Evolutionary conservation across 2,113 vertebrate species (phyloP).

Genomic region (Peromyscus leucopus): DNA sequence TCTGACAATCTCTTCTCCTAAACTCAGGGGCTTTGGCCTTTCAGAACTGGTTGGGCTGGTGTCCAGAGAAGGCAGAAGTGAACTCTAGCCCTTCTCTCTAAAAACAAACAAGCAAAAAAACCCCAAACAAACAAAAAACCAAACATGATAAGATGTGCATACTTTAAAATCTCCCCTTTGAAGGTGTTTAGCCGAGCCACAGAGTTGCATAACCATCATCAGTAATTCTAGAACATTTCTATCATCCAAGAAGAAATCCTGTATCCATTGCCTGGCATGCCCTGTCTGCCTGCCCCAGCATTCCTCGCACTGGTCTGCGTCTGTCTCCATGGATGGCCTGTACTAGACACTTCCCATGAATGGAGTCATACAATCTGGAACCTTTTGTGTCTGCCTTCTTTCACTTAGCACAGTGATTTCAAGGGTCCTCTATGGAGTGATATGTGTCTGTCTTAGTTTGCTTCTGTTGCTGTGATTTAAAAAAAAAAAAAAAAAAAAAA

Average conservation of each 20-base stretch:
- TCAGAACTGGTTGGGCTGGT: background rate
- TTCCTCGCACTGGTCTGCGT: background rate
- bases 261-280: background rate
- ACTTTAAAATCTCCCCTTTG: background rate
- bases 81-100: background rate
- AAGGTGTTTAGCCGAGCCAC: background rate
- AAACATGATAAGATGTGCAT: background rate
- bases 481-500: background rate
- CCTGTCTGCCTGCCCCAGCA: no score
- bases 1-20: background rate
- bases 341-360: background rate
- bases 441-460: background rate
- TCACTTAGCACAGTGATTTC: background rate
- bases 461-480: background rate
- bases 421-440: background rate
- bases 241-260: background rate
- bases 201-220: background rate
- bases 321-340: background rate
- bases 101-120: background rate
- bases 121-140: background rate
- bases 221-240: background rate
- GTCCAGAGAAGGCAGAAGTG: constrained; percentile 13
- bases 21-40: background rate
- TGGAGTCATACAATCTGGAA: background rate
- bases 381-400: background rate